A percentile compares a stretch with the other conserved stretches of the same genome.
These are phyloP conservation scores for Trichoplusia ni DNA, from an alignment of 1,140 invertebrate genomes.

Conservation along the genomic window DNA sequence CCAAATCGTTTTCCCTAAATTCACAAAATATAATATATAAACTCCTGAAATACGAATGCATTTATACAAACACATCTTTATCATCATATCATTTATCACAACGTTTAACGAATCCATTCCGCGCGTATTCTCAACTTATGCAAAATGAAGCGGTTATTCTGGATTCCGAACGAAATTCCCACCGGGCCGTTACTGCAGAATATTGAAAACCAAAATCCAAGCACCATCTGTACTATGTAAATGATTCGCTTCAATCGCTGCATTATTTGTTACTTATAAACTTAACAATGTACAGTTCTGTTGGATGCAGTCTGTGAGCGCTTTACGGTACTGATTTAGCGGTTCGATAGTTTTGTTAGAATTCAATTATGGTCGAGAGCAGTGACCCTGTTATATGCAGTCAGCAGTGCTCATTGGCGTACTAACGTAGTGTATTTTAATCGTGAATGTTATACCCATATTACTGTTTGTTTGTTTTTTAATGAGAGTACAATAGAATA, in stretches of 20 bases:
- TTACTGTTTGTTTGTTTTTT: constrained; percentile 9
- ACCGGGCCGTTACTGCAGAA: no score
- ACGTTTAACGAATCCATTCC: no score
- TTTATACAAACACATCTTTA: no score
- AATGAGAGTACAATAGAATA: neutral
- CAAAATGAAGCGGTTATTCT: neutral
- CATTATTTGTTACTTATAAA: constrained; percentile 18
- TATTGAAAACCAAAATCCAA: neutral
- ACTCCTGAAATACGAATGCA: no score
- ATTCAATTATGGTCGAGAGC: constrained; percentile 28
- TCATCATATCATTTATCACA: no score
- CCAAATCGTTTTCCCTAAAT: no score
- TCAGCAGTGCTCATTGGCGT: constrained; percentile 12
- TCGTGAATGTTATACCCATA: constrained; percentile 11
- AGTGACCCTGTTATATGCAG: constrained; percentile 3
- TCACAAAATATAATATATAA: no score
- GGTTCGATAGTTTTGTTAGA: constrained; percentile 33
- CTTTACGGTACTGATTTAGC: constrained; percentile 29
- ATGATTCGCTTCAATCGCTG: constrained; percentile 5
- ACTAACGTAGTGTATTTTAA: neutral
- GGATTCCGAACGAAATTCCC: neutral
- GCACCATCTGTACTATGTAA: constrained; percentile 4
- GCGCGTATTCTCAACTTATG: no score
- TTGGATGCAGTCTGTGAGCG: neutral
- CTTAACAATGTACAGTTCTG: constrained; percentile 13